Conservation (phyloP, 2,888 invertebrate species). For the Metalampra italica region DNA sequence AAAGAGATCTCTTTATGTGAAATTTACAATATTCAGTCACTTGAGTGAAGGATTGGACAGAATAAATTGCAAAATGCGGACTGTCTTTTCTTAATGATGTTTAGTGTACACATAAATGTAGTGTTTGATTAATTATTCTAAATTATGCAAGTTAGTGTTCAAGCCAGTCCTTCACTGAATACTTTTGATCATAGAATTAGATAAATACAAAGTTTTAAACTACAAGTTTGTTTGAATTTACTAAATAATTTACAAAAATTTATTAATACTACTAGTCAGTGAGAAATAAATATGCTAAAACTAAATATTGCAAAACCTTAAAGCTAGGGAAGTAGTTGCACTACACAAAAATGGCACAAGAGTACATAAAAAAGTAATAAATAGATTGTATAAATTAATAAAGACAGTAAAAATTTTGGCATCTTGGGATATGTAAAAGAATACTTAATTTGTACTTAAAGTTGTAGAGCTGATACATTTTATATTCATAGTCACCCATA, state of each 20-base stretch:
- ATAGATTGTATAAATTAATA: constrained; percentile 33
- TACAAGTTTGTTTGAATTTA: constrained; percentile 27
- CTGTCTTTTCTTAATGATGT: constrained; percentile 26
- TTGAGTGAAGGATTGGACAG: constrained; percentile 54
- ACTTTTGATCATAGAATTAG: constrained; percentile 67
- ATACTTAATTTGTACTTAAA: constrained; percentile 49
- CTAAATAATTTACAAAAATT: constrained; percentile 6
- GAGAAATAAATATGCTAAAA: constrained; percentile 13
- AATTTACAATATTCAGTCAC: constrained; percentile 58
- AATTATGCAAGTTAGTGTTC: constrained; percentile 30
- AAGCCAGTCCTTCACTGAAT: constrained; percentile 55
- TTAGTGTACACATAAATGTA: constrained; percentile 23
- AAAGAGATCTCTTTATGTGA: constrained; percentile 70
- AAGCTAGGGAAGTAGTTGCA: constrained; percentile 48
- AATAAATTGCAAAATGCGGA: constrained; percentile 22
- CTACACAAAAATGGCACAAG: constrained; percentile 64
- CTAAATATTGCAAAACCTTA: constrained; percentile 40
- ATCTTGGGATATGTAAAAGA: constrained; percentile 60
- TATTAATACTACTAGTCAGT: constrained; percentile 2
- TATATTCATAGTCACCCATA: constrained; percentile 81
- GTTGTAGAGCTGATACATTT: constrained; percentile 13
- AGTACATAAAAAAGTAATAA: constrained; percentile 36
- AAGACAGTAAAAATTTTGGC: constrained; percentile 57
- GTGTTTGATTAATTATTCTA: constrained; percentile 22
- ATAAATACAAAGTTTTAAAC: constrained; percentile 66